phyloP scores from a whole-genome alignment of 2,797 vertebrate genomes.

The Aulostomus chinensis region DNA sequence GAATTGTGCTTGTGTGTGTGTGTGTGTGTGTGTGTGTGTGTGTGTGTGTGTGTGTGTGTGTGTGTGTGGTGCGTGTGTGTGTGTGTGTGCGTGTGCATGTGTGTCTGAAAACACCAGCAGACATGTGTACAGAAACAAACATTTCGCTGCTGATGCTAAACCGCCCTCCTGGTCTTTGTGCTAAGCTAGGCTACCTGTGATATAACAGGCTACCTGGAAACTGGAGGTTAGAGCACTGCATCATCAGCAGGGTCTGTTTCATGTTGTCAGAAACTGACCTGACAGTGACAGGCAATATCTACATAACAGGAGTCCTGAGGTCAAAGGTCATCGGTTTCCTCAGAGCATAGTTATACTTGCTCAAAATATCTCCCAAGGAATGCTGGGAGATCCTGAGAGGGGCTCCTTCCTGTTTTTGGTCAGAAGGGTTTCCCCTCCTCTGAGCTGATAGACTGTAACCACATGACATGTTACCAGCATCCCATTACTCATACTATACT shows the following conservation, averaged over 20 bases:
- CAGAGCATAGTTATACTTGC: constrained; percentile 5
- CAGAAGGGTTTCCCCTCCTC: constrained; percentile 51
- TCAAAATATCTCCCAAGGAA: constrained; percentile 65
- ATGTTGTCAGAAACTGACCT: no score
- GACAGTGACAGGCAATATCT: no score
- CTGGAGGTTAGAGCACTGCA: no score
- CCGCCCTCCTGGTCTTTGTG: no score
- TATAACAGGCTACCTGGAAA: no score
- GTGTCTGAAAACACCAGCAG: neutral
- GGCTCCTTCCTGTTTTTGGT: constrained; percentile 72
- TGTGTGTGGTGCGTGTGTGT: neutral
- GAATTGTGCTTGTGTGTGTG: constrained; percentile 3
- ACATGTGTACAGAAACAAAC: no score
- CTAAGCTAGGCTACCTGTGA: no score
- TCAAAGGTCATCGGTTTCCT: constrained; percentile 38
- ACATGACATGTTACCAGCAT: constrained; percentile 26
- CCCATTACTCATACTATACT: constrained; percentile 23
- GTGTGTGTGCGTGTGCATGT: neutral
- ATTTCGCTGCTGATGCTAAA: no score
- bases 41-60: constrained; percentile 8
- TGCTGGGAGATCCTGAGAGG: constrained; percentile 84
- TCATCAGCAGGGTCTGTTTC: no score
- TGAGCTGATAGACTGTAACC: no score
- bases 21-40: neutral
- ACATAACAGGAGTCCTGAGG: neutral